These are phyloP conservation scores for Dyspetes luteomarginatus DNA, from an alignment of 2,888 invertebrate species.

Conservation along the genomic window DNA sequence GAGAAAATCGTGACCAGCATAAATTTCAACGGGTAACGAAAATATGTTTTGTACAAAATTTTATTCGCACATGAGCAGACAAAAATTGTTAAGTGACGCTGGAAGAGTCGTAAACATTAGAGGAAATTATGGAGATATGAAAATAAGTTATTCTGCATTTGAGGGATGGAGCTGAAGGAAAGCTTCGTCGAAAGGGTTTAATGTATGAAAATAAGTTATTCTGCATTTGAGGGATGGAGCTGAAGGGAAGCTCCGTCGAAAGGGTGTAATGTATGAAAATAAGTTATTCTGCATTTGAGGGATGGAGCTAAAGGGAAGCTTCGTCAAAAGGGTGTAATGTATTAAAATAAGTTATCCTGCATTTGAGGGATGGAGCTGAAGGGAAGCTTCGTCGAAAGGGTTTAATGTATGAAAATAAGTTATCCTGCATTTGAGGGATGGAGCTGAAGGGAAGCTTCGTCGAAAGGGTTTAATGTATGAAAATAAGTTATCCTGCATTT, in stretches of 20 bases:
- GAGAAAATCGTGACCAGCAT: slow-evolving; percentile 21
- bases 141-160: slow-evolving; percentile 8
- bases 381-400: too few species aligned
- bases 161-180: background rate
- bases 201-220: slow-evolving; percentile 62
- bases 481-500: slow-evolving; percentile 8
- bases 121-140: slow-evolving; percentile 27
- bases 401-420: background rate
- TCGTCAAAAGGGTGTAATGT: slow-evolving; percentile 6
- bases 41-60: slow-evolving; percentile 40
- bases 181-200: background rate
- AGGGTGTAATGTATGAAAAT: slow-evolving; percentile 50
- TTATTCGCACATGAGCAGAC: slow-evolving; percentile 14
- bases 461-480: too few species aligned
- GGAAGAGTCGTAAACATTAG: slow-evolving; percentile 51
- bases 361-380: slow-evolving; percentile 7
- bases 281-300: too few species aligned
- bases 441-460: background rate
- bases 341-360: slow-evolving; percentile 1
- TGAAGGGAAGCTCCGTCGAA: background rate
- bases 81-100: background rate
- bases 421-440: slow-evolving; percentile 20
- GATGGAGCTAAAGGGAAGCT: background rate
- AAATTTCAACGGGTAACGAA: background rate
- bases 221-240: too few species aligned